phyloP scores from a whole-genome alignment of 2,797 vertebrate species.

The Chiropotes sagulatus region DNA sequence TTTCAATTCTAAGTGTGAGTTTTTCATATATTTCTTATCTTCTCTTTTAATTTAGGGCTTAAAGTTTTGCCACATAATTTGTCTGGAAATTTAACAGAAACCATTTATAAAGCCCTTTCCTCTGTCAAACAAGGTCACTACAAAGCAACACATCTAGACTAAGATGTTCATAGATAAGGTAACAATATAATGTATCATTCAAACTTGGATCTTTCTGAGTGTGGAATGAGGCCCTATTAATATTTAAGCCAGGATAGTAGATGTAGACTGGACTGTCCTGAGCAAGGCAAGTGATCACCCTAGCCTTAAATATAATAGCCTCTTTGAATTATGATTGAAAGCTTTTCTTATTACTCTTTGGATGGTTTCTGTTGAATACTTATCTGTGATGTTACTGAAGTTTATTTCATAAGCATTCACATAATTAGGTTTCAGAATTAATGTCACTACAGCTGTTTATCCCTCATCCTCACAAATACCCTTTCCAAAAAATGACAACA shows the following conservation, averaged over 20 bases:
- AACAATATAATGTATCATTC: neutral
- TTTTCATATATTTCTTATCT: slow-evolving; percentile 10
- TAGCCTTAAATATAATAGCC: neutral
- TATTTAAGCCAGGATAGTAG: slow-evolving; percentile 7
- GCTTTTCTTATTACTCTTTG: slow-evolving; percentile 4
- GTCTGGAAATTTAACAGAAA: slow-evolving; percentile 52
- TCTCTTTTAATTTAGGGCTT: slow-evolving; percentile 42
- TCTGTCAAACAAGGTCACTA: slow-evolving; percentile 7
- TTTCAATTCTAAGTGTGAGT: slow-evolving; percentile 94
- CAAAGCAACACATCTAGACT: neutral
- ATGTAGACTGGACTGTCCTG: neutral
- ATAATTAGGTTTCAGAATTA: slow-evolving; percentile 36
- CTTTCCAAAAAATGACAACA: neutral
- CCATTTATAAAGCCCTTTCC: neutral
- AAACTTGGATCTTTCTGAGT: neutral
- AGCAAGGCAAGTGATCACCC: neutral
- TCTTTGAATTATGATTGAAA: slow-evolving; percentile 20
- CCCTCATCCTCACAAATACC: neutral
- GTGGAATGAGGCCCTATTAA: neutral
- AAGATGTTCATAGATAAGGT: neutral
- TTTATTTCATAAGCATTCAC: neutral
- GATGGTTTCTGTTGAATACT: neutral
- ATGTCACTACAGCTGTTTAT: neutral
- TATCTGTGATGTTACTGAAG: neutral
- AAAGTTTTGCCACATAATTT: slow-evolving; percentile 14